These are phyloP conservation scores for Philonicus albiceps DNA, from an alignment of 2,888 invertebrate species.

Conservation along the genomic window DNA sequence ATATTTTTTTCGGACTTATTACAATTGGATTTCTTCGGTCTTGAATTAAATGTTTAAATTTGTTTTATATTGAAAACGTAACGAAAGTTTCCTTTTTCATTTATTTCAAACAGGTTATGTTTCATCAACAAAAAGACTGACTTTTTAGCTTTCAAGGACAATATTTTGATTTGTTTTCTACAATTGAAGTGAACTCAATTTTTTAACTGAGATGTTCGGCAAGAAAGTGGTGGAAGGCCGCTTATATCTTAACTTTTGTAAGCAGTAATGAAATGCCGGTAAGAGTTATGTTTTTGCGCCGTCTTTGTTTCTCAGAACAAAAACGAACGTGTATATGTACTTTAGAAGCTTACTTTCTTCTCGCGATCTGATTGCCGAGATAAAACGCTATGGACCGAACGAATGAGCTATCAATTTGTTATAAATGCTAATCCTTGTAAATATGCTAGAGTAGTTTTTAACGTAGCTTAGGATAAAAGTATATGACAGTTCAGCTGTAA, in stretches of 20 bases:
- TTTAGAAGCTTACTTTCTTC: neutral
- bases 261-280: neutral
- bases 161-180: constrained; percentile 56
- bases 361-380: neutral
- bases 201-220: neutral
- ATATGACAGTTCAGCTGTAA: constrained; percentile 31
- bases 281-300: neutral
- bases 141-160: constrained; percentile 64
- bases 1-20: no score
- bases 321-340: neutral
- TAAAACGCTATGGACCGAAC: constrained; percentile 40
- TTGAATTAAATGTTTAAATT: neutral
- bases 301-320: neutral
- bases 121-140: constrained; percentile 62
- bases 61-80: neutral
- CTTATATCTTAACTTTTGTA: neutral
- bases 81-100: neutral
- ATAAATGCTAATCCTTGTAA: constrained; percentile 33
- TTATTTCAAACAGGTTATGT: constrained; percentile 51
- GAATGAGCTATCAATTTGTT: constrained; percentile 34
- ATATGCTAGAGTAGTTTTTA: constrained; percentile 23
- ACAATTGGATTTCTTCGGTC: no score
- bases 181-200: constrained; percentile 31
- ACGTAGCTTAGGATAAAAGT: constrained; percentile 17
- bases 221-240: neutral